Conservation (phyloP, 2,888 invertebrate species). For the Pristionchus fissidentatus region DNA sequence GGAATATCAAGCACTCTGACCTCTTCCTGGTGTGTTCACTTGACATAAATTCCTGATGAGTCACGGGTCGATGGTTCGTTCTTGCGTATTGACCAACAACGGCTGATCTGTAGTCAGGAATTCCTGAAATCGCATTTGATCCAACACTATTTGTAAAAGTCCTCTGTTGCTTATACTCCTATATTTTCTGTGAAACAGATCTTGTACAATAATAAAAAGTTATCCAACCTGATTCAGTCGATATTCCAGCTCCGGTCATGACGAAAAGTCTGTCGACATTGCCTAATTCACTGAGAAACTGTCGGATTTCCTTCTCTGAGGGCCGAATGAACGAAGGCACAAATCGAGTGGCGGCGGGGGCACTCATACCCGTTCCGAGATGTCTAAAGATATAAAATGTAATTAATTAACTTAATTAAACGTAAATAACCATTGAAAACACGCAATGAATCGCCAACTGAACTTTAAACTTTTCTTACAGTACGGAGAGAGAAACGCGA, state of each 20-base stretch:
- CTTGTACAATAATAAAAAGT: not conserved
- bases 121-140: constrained; percentile 79
- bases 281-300: constrained; percentile 23
- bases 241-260: constrained; percentile 93
- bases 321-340: constrained; percentile 38
- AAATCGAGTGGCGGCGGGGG: constrained; percentile 28
- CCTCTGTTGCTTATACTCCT: not conserved
- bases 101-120: constrained; percentile 80
- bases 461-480: not conserved
- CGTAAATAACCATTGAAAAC: not conserved
- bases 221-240: constrained; percentile 87
- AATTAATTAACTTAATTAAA: not conserved
- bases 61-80: constrained; percentile 86
- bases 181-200: not conserved
- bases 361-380: not conserved
- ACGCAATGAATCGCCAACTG: not conserved
- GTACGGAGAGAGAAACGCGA: no score
- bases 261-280: constrained; percentile 79
- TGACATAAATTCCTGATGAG: constrained; percentile 86
- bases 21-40: constrained; percentile 67
- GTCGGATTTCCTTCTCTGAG: not conserved
- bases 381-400: not conserved
- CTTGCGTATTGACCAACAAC: constrained; percentile 69
- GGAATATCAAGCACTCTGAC: constrained; percentile 45
- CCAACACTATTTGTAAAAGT: not conserved